These are phyloP conservation scores for Sciurus vulgaris DNA, from an alignment of 2,797 vertebrate genomes.

Conservation along the genomic window DNA sequence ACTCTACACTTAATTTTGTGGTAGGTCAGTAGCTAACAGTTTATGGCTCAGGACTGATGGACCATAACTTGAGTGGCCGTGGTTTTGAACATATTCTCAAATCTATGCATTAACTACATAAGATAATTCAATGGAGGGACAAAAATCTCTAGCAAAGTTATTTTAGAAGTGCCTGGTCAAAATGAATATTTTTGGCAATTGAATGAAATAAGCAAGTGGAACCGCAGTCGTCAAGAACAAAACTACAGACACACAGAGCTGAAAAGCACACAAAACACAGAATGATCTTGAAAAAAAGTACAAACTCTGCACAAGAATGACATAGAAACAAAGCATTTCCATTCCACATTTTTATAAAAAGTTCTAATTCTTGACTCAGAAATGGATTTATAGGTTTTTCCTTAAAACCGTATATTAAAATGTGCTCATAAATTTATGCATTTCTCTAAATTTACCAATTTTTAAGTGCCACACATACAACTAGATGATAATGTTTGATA, in stretches of 20 bases:
- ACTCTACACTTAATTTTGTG: constrained; percentile 59
- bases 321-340: neutral
- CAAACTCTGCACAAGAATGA: neutral
- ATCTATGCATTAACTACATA: neutral
- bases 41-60: constrained; percentile 43
- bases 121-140: neutral
- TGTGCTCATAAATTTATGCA: neutral
- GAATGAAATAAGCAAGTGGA: neutral
- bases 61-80: constrained; percentile 7
- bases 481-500: neutral
- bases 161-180: neutral
- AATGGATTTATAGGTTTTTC: neutral
- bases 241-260: neutral
- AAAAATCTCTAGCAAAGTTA: neutral
- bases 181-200: neutral
- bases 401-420: neutral
- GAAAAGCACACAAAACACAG: neutral
- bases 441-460: neutral
- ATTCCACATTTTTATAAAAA: neutral
- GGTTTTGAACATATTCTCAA: constrained; percentile 42
- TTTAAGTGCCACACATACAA: neutral
- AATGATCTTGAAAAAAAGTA: neutral
- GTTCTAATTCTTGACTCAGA: neutral
- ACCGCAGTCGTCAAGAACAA: neutral
- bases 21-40: constrained; percentile 50